Evolutionary conservation across 2,797 vertebrate genomes (phyloP), one percentile per base, ranked within the genome.

Genomic region (Knipowitschia caucasica): DNA sequence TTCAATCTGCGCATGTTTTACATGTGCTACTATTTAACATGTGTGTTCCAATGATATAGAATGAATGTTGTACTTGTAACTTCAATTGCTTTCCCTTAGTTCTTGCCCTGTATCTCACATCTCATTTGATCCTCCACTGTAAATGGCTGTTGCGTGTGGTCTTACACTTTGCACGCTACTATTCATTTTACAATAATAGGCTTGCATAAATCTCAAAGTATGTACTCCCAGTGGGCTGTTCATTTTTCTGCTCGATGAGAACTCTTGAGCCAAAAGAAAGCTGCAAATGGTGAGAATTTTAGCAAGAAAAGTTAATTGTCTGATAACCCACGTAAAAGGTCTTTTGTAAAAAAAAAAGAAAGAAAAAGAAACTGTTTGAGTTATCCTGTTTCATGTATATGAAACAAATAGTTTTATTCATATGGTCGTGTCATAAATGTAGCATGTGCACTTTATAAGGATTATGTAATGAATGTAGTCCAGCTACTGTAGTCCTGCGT

Each of bases 401-500:
- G 54, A 39, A 64, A 61, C 12, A 18, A 71, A 62, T 65, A 64
- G 50, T 62, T 64, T 26, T 46, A 58, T 64, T 44, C 62, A 24
- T 64, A 47, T 33, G 45, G 34, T 58, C 21, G 59, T 52, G 70
- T 78, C 54, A 67, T 71, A 67, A 73, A 55, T 55, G 50, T 77
- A 69, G 79, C 66, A 71, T 73, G 68, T 77, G 88, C 84, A 79
- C 87, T 90, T 91, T 89, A 88, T 77, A 63, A 57, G 59, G 6
- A 23, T 71, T 79, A 77, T 84, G 80, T 75, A 79, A 82, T 77
- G 54, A 54, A 75, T 71, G 39, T 43, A 45, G 55, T 47, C 15
- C 68, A 69, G n/a, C 54, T 59, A 17, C 17, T n/a, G 40, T 62
- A 64, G 64, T 62, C 59, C 45, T 70, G 61, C 33, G 71, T 58